A percentile compares a stretch with the other conserved stretches of the same genome.
These are phyloP conservation scores for Agrilus planipennis DNA, from an alignment of 1,140 invertebrate species.

Conservation along the genomic window DNA sequence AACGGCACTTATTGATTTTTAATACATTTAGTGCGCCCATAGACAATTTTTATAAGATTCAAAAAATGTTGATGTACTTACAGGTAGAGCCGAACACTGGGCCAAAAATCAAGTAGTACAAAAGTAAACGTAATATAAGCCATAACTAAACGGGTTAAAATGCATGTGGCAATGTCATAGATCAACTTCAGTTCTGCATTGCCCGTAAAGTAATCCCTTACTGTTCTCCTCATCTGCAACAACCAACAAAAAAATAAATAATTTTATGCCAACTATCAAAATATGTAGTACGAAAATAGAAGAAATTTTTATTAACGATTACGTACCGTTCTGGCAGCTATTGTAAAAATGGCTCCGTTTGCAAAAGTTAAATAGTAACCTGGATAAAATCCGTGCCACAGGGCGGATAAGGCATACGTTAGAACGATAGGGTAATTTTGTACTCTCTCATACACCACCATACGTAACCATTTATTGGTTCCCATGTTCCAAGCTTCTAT, in stretches of 20 bases:
- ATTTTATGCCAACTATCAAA: not conserved
- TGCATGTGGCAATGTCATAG: conserved; percentile 68
- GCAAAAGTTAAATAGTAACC: conserved; percentile 95
- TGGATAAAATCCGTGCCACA: conserved; percentile 97
- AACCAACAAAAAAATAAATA: conserved; percentile 19
- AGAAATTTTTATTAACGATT: not conserved
- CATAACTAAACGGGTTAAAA: conserved; percentile 68
- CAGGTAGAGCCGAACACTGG: conserved; percentile 25
- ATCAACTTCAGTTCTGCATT: conserved; percentile 48
- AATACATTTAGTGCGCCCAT: not conserved
- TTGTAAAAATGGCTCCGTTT: conserved; percentile 75
- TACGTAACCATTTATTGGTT: conserved; percentile 80
- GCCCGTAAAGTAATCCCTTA: conserved; percentile 65
- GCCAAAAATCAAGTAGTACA: conserved; percentile 67
- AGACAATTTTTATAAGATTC: not conserved
- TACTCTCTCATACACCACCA: conserved; percentile 75
- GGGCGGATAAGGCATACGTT: conserved; percentile 79
- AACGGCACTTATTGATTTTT: not conserved
- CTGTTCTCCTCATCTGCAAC: conserved; percentile 50
- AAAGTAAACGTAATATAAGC: conserved; percentile 83
- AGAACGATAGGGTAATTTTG: conserved; percentile 47
- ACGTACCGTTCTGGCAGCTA: conserved; percentile 64
- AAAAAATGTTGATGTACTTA: conserved; percentile 10
- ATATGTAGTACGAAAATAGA: not conserved
- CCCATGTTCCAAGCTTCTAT: conserved; percentile 85